Evolutionary conservation across 2,888 invertebrate genomes (phyloP).

Genomic region (Ichneumoninae sp.): DNA sequence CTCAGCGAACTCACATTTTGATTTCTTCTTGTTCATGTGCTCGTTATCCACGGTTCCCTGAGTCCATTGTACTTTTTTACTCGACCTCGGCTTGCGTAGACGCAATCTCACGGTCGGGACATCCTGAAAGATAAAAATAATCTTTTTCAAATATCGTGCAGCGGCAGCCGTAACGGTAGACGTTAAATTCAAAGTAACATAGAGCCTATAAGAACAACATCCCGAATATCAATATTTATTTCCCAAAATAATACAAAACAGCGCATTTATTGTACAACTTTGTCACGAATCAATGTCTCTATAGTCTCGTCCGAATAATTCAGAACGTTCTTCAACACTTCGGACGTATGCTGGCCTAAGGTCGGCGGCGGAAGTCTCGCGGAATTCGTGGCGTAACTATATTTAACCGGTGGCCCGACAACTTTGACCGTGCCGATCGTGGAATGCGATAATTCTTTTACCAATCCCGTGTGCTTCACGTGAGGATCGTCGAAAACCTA

Average conservation of each 20-base stretch:
- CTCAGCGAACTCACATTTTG: conserved; percentile 92
- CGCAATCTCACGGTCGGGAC: conserved; percentile 88
- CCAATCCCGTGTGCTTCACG: conserved; percentile 89
- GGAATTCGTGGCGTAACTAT: conserved; percentile 89
- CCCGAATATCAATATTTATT: background rate
- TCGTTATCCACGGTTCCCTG: conserved; percentile 97
- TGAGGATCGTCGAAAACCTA: conserved; percentile 95
- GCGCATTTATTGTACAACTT: conserved; percentile 84
- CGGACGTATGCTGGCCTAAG: conserved; percentile 94
- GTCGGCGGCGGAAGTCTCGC: conserved; percentile 92
- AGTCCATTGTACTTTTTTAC: conserved; percentile 95
- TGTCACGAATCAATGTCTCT: conserved; percentile 83
- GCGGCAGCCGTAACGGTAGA: background rate
- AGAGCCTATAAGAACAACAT: background rate
- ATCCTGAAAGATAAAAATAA: conserved; percentile 80
- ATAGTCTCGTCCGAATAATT: conserved; percentile 88
- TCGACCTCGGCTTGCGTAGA: conserved; percentile 89
- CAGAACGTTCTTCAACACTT: conserved; percentile 89
- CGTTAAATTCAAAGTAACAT: background rate
- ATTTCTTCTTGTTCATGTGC: conserved; percentile 97
- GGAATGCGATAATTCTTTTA: conserved; percentile 90
- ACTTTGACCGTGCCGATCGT: conserved; percentile 90
- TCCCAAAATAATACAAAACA: conserved; percentile 11
- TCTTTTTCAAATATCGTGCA: background rate
- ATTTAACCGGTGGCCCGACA: conserved; percentile 95